phyloP scores from a whole-genome alignment of 2,113 vertebrate genomes.

The Damaliscus lunatus region DNA sequence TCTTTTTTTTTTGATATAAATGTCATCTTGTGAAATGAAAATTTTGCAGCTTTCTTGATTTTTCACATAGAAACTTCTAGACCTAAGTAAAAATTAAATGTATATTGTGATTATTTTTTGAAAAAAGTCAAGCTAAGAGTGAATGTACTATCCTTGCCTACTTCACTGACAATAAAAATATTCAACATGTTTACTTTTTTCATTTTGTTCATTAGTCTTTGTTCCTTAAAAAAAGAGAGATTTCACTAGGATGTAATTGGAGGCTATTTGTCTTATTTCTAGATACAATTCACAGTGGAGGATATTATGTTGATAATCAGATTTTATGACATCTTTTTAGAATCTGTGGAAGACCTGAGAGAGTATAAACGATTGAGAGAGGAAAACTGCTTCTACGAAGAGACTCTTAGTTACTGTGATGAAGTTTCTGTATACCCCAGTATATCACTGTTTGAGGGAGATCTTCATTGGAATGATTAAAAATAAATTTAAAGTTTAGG shows the following conservation, averaged over 20 bases:
- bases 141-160: background rate
- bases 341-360: background rate
- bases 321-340: background rate
- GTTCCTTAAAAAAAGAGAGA: background rate
- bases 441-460: background rate
- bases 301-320: background rate
- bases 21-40: background rate
- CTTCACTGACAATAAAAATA: background rate
- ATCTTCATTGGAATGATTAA: background rate
- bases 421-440: background rate
- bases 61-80: background rate
- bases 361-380: background rate
- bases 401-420: background rate
- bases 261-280: conserved; percentile 2
- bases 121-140: background rate
- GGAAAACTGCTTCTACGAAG: background rate
- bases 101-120: background rate
- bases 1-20: background rate
- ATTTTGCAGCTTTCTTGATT: background rate
- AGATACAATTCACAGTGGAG: background rate
- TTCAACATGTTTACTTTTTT: background rate
- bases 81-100: background rate
- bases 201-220: background rate
- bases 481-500: background rate
- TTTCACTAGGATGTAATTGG: background rate